phyloP scores from a whole-genome alignment of 1,140 invertebrate species.

The Himalopsyche phryganea region DNA sequence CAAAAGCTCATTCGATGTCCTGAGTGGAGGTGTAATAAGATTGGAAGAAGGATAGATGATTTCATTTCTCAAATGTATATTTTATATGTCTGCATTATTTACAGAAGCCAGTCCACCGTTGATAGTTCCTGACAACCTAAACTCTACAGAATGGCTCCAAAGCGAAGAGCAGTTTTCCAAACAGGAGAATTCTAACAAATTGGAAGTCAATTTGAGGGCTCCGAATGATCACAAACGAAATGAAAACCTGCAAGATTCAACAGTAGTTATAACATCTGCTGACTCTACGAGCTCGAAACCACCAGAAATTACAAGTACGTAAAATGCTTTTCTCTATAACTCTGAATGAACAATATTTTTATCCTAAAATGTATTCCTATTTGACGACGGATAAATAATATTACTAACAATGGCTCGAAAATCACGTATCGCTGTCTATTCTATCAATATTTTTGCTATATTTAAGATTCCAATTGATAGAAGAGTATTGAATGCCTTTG shows the following conservation, averaged over 20 bases:
- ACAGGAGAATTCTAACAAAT: background rate
- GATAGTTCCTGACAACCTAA: constrained; percentile 15
- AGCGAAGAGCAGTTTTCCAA: constrained; percentile 14
- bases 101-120: constrained; percentile 17
- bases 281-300: background rate
- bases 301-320: background rate
- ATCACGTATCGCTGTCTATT: too few relatives aligned
- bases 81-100: too few relatives aligned
- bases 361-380: too few relatives aligned
- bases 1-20: too few relatives aligned
- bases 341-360: background rate
- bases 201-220: background rate
- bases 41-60: too few relatives aligned
- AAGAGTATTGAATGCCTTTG: too few relatives aligned
- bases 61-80: too few relatives aligned
- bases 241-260: background rate
- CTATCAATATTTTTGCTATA: too few relatives aligned
- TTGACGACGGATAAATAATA: too few relatives aligned
- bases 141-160: constrained; percentile 29
- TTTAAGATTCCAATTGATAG: too few relatives aligned
- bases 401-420: too few relatives aligned
- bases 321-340: background rate
- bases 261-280: background rate
- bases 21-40: too few relatives aligned
- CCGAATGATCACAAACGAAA: background rate